Evolutionary conservation across 2,888 invertebrate genomes (phyloP).

Genomic region (Volucella zonaria): DNA sequence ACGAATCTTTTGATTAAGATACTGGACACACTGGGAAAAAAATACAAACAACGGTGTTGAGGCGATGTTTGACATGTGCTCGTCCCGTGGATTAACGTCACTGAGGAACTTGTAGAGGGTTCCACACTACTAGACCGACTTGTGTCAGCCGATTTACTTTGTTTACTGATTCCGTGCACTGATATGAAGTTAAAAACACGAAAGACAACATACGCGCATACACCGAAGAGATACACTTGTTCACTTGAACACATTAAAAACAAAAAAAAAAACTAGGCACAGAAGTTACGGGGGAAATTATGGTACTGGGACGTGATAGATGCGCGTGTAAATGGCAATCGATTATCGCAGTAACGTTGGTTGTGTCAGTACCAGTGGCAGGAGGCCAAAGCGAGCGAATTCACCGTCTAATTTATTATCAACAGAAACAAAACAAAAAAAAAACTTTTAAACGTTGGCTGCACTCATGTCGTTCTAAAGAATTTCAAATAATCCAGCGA

Average conservation of each 20-base stretch:
- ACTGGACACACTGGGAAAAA: no score
- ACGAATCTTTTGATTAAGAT: not conserved
- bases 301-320: conserved; percentile 17
- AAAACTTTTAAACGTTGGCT: not conserved
- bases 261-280: not conserved
- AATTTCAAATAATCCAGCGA: conserved; percentile 33
- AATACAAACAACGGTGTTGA: not conserved
- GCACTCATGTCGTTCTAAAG: conserved; percentile 12
- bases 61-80: conserved; percentile 41
- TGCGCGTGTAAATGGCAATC: conserved; percentile 38
- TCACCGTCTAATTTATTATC: conserved; percentile 31
- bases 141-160: conserved; percentile 60
- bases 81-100: conserved; percentile 32
- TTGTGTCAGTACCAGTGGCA: no score
- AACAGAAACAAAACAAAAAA: not conserved
- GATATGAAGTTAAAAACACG: conserved; percentile 58
- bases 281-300: conserved; percentile 29
- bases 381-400: not conserved
- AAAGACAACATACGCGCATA: not conserved
- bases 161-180: conserved; percentile 70
- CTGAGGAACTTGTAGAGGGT: conserved; percentile 19
- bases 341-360: conserved; percentile 19
- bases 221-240: conserved; percentile 24
- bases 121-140: conserved; percentile 33
- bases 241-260: not conserved